phyloP scores from a whole-genome alignment of 2,888 invertebrate species.

The Orthonevra nobilis region DNA sequence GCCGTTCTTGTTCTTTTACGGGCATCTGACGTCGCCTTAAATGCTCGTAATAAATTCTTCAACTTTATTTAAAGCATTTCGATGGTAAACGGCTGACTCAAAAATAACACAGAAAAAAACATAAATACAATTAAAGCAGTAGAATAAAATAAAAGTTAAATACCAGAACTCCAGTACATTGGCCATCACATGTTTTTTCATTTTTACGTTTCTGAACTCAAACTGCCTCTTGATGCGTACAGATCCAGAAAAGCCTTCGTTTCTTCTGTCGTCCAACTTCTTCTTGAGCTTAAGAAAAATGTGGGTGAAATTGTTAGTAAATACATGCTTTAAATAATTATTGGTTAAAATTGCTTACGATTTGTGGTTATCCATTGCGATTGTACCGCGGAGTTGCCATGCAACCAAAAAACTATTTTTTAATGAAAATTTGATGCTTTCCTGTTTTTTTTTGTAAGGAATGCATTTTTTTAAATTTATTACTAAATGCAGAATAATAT shows the following conservation, averaged over 20 bases:
- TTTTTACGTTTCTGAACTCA: not conserved
- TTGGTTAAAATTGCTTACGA: not conserved
- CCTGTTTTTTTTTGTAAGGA: no score
- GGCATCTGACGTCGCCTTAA: not conserved
- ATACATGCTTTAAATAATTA: not conserved
- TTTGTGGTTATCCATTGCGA: no score
- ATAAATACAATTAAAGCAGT: not conserved
- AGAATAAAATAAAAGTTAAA: not conserved
- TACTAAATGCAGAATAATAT: no score
- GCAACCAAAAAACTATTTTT: no score
- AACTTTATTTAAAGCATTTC: not conserved
- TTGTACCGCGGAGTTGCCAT: no score
- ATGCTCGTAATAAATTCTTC: not conserved
- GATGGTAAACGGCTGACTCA: not conserved
- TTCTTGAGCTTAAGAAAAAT: not conserved
- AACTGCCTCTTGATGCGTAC: not conserved
- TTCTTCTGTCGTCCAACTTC: not conserved
- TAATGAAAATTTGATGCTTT: no score
- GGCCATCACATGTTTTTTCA: not conserved
- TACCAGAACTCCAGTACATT: slow-evolving; percentile 2
- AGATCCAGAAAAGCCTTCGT: not conserved
- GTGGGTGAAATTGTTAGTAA: not conserved
- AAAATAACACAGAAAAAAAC: not conserved
- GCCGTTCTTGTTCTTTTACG: not conserved
- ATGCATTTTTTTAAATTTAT: no score